phyloP scores from a whole-genome alignment of 2,113 vertebrate genomes.

The Apodemus sylvaticus region DNA sequence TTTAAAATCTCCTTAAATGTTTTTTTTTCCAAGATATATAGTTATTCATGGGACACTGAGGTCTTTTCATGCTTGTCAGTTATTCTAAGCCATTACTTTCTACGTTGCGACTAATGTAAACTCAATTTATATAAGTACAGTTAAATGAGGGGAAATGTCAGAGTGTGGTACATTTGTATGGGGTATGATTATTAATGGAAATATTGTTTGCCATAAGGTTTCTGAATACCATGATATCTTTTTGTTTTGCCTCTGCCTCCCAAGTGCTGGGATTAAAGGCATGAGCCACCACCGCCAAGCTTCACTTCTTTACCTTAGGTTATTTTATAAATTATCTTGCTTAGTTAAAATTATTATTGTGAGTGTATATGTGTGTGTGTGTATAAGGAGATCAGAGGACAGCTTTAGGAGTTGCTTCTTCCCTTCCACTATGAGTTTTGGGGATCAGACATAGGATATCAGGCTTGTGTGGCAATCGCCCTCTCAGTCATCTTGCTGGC shows the following conservation, averaged over 20 bases:
- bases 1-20: conserved; percentile 5
- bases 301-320: background rate
- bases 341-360: background rate
- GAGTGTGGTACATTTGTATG: background rate
- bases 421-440: background rate
- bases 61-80: background rate
- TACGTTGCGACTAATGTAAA: too few relatives aligned
- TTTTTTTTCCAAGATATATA: conserved; percentile 27
- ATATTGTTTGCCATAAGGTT: background rate
- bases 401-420: background rate
- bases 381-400: background rate
- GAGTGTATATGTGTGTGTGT: background rate
- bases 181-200: background rate
- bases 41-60: conserved; percentile 11
- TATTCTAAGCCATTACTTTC: too few relatives aligned
- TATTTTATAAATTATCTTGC: background rate
- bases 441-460: background rate
- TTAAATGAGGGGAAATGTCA: too few relatives aligned
- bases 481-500: background rate
- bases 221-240: background rate
- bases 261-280: too few relatives aligned
- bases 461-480: background rate
- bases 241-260: too few relatives aligned
- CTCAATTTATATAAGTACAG: too few relatives aligned
- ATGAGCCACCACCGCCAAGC: too few relatives aligned